These are phyloP conservation scores for Gortyna flavago DNA, from an alignment of 2,888 invertebrate species.

Conservation along the genomic window DNA sequence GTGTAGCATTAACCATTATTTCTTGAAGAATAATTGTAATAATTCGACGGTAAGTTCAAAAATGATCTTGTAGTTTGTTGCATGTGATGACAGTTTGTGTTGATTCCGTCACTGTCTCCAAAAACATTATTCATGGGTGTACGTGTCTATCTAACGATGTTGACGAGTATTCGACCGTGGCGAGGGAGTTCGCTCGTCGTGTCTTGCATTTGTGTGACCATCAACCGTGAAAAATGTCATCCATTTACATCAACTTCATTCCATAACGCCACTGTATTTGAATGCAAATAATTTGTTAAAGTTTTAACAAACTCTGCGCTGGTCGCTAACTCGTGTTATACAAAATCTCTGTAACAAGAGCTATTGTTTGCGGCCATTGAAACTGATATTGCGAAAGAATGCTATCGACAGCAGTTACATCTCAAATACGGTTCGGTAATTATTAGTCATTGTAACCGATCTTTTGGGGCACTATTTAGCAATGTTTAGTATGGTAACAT, in stretches of 20 bases:
- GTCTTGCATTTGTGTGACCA: conserved; percentile 73
- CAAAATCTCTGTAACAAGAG: conserved; percentile 65
- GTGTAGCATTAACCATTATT: conserved; percentile 38
- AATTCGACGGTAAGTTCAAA: conserved; percentile 16
- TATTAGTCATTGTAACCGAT: conserved; percentile 40
- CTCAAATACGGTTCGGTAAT: conserved; percentile 51
- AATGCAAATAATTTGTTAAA: conserved; percentile 69
- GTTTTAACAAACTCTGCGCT: conserved; percentile 58
- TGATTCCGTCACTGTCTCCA: conserved; percentile 49
- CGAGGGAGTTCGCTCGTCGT: conserved; percentile 66
- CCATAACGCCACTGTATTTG: conserved; percentile 64
- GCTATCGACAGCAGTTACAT: conserved; percentile 56
- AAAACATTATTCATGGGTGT: conserved; percentile 65
- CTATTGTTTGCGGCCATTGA: conserved; percentile 56
- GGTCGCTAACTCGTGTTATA: conserved; percentile 50
- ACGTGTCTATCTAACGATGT: conserved; percentile 70
- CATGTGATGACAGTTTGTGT: conserved; percentile 30
- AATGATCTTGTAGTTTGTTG: conserved; percentile 7
- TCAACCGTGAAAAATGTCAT: conserved; percentile 76
- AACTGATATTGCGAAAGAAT: conserved; percentile 58
- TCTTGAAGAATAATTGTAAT: conserved; percentile 8
- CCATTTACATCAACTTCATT: conserved; percentile 72
- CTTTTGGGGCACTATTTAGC: conserved; percentile 8
- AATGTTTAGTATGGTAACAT: neutral
- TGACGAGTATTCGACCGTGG: conserved; percentile 69